Conservation (phyloP, 2,113 vertebrate species). For the Collichthys lucidus region DNA sequence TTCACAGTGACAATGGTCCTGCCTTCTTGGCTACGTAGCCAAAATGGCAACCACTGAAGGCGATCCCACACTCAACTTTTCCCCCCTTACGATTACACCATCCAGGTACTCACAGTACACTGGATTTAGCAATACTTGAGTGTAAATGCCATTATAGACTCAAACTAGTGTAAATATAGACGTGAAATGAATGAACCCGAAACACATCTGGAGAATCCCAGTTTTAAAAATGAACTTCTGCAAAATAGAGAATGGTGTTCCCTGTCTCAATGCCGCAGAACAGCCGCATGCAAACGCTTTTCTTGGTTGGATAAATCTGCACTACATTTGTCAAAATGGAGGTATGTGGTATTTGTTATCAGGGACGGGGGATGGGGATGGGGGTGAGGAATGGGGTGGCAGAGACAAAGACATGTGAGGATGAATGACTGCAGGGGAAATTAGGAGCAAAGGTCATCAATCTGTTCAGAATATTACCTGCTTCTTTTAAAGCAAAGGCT, state of each 20-base stretch:
- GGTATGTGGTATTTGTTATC: background rate
- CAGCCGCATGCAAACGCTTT: background rate
- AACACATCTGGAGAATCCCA: background rate
- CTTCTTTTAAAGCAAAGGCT: background rate
- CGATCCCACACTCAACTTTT: too few species aligned
- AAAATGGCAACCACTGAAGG: too few species aligned
- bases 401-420: background rate
- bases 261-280: background rate
- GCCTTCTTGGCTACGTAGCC: too few species aligned
- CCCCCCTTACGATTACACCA: too few species aligned
- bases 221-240: background rate
- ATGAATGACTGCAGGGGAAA: background rate
- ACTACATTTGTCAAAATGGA: background rate
- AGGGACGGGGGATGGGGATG: conserved; percentile 11
- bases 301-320: background rate
- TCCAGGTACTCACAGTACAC: too few species aligned
- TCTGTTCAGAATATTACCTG: background rate
- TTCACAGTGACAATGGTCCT: too few species aligned
- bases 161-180: too few species aligned
- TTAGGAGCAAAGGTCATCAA: conserved; percentile 26
- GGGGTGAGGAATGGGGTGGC: conserved; percentile 16
- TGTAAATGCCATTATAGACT: too few species aligned
- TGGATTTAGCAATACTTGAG: too few species aligned
- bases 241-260: background rate
- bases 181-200: too few species aligned